Base-by-base conservation (phyloP, 2,113 vertebrate genomes). In the Peromyscus leucopus region DNA sequence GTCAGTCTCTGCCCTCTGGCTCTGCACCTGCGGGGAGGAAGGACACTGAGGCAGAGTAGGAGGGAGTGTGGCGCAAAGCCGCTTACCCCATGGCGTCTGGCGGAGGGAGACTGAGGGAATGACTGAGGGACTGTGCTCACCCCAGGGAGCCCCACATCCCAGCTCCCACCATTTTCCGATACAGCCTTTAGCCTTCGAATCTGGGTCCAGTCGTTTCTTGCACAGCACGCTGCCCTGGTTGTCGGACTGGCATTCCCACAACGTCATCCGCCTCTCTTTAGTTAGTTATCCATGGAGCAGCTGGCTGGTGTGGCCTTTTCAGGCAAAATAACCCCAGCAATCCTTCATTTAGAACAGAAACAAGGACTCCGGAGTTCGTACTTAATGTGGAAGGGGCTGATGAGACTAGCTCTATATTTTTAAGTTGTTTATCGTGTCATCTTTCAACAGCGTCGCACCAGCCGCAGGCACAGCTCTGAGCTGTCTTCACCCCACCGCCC, bases 341-440 rank as follows among this genome's bases (percentile, higher is more conserved):
- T 36, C 79, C 51, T 22, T 55, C 36, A 57, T 5, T 5, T 59
- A n/a, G 36, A 82, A 82, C 31, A 82, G 79, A 89, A 91, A 72
- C 21, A 39, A 79, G 26, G 78, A 93, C 39, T 85, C 89, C 33
- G 91, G 71, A 93, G 65, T 97, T 94, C 28, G 28, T 51, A 26
- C 19, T 74, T 19, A 16, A 12, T 36, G 36, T 90, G 31, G 22
- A 5, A 72, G 71, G 28, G 22, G 3, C 57, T 21, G 48, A 57
- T 2, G 67, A 92, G 67, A 72, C 31, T 87, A 69, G n/a, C 48
- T 82, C 12, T 59, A n/a, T 59, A 22, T 22, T 74, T 67, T 39
- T 72, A 61, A 21, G 7, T 24, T 78, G 51, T 86, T 93, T 63
- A 87, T 87, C n/a, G 1, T 7, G 67, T 84, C 74, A 71, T 82